Evolutionary conservation across 2,797 vertebrate species (phyloP), one percentile per base, ranked within the genome.

Genomic region (Pristis pectinata): DNA sequence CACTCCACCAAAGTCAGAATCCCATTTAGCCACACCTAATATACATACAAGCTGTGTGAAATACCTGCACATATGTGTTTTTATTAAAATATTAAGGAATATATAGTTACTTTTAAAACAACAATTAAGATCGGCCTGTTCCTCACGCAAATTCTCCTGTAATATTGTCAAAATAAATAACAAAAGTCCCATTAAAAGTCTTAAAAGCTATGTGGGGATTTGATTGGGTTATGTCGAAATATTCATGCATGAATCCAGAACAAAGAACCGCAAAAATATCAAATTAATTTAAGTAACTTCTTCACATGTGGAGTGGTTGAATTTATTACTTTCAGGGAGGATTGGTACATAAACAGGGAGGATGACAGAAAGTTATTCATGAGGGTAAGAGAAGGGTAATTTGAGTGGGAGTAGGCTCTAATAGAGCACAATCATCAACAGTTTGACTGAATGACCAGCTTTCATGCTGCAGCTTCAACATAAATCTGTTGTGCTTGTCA

Each of bases 121-220:
- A 80, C 37, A 49, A 49, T 53, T 49, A 15, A 41, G 80, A 83
- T 24, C 24, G 22, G 79, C 79, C 13, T 80, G 37, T 80, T 41
- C n/a, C 37, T 80, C 19, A 19, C 56, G 9, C 37, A 80, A 19
- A 44, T 6, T 44, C 19, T 44, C 41, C 41, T 83, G 44, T 53
- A 53, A 83, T 44, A 53, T 83, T 53, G 80, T 53, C 44, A 83
- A 64, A 83, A 83, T 83, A 83, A 83, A 83, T 83, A 53, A 49
- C 6, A 83, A 22, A 9, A 83, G 80, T 27, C 1, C 22, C 1
- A 19, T 37, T 27, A 19, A 17, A 80, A 80, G 15, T 41, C n/a
- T 41, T 37, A 37, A 80, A 64, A 19, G 80, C 13, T 8, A 83
- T 53, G 24, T 27, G 49, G 9, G 8, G 1, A 2, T 83, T 83